phyloP scores from a whole-genome alignment of 2,797 vertebrate genomes.

The Erethizon dorsatum region DNA sequence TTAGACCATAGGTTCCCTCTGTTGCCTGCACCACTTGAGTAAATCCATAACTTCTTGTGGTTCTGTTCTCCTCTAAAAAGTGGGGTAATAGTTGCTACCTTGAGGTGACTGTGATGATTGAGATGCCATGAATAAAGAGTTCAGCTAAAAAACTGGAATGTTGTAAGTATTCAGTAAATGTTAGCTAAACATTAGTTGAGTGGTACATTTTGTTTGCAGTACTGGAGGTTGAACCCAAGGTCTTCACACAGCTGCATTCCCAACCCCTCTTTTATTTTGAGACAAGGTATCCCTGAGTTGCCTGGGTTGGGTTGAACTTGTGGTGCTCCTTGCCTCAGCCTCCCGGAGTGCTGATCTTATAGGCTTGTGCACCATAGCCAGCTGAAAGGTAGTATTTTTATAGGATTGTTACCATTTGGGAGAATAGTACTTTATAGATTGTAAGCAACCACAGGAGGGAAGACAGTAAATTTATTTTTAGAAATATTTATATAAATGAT shows the following conservation, averaged over 20 bases:
- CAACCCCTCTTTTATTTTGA: background rate
- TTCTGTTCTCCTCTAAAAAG: background rate
- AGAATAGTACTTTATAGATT: background rate
- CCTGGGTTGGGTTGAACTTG: background rate
- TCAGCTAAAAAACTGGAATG: background rate
- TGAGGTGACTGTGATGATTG: background rate
- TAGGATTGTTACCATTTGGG: background rate
- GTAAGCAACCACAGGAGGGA: background rate
- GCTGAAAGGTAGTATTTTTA: background rate
- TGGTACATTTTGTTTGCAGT: background rate
- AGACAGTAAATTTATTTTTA: background rate
- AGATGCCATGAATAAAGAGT: background rate
- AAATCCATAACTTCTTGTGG: background rate
- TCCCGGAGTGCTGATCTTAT: background rate
- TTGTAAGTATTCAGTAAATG: background rate
- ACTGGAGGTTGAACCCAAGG: background rate
- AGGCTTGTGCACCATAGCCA: background rate
- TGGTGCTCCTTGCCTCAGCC: background rate
- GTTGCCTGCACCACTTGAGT: background rate
- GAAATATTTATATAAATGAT: slow-evolving; percentile 7
- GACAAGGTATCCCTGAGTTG: background rate
- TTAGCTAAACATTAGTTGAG: background rate
- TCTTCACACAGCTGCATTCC: background rate
- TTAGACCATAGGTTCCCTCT: background rate
- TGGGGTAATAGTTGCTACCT: background rate